A percentile compares a stretch with the other conserved stretches of the same genome.
phyloP scores from a whole-genome alignment of 2,888 invertebrate genomes.

The Charanyca ferruginea region DNA sequence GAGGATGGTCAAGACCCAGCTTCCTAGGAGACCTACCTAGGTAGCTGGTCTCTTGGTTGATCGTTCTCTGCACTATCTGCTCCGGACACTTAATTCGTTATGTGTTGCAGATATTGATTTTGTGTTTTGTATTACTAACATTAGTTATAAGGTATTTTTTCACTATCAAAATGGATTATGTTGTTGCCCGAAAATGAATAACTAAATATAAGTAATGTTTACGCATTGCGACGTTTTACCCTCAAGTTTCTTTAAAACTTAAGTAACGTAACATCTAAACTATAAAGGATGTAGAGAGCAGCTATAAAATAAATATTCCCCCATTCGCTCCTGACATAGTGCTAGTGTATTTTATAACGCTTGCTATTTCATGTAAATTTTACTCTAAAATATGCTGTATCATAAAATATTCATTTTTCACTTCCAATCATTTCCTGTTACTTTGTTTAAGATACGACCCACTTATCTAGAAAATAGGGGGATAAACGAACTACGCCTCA shows the following conservation, averaged over 20 bases:
- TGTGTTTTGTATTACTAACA: too few relatives aligned
- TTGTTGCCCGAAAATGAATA: too few relatives aligned
- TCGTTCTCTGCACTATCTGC: too few relatives aligned
- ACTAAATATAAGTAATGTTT: too few relatives aligned
- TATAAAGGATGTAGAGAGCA: not conserved
- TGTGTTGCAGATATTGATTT: too few relatives aligned
- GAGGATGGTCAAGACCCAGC: too few relatives aligned
- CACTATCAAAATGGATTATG: too few relatives aligned
- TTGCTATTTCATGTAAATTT: constrained; percentile 23
- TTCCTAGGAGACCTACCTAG: too few relatives aligned
- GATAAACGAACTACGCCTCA: constrained; percentile 45
- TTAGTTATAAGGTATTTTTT: too few relatives aligned
- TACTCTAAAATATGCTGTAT: constrained; percentile 18
- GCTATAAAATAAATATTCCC: constrained; percentile 10
- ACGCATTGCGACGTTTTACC: not conserved
- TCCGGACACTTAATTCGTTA: too few relatives aligned
- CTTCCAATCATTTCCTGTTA: constrained; percentile 44
- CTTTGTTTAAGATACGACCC: constrained; percentile 48
- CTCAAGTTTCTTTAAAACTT: not conserved
- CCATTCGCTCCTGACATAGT: not conserved
- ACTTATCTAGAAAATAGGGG: constrained; percentile 35
- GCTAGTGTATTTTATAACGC: constrained; percentile 7
- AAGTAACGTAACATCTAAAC: not conserved
- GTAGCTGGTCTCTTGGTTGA: too few relatives aligned
- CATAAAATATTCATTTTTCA: constrained; percentile 49